These are phyloP conservation scores for Paralvinella palmiformis DNA, from an alignment of 1,140 invertebrate species.

Conservation along the genomic window DNA sequence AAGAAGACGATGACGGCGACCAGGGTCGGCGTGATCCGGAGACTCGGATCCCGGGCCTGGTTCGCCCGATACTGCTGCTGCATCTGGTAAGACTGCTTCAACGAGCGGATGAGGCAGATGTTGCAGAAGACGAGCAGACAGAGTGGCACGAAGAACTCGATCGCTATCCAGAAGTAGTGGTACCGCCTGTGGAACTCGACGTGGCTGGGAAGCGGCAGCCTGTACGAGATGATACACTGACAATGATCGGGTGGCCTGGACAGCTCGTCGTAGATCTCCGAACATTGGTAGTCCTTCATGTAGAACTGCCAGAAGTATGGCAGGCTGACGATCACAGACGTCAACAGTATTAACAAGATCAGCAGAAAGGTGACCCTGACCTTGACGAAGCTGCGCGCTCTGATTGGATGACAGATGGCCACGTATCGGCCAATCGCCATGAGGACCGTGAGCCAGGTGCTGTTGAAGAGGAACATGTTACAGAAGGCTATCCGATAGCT, in stretches of 20 bases:
- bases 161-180: conserved; percentile 36
- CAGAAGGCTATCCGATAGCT: conserved; percentile 37
- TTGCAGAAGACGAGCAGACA: conserved; percentile 41
- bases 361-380: conserved; percentile 34
- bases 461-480: conserved; percentile 44
- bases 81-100: conserved; percentile 8
- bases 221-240: neutral
- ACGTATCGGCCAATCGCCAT: conserved; percentile 46
- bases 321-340: conserved; percentile 40
- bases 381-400: conserved; percentile 39
- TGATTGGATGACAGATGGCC: conserved; percentile 46
- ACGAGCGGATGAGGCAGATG: conserved; percentile 35
- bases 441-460: conserved; percentile 45
- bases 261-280: conserved; percentile 32
- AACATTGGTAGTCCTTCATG: too few relatives aligned
- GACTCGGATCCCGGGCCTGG: conserved; percentile 16
- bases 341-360: conserved; percentile 35
- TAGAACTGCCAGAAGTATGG: conserved; percentile 41
- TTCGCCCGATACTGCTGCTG: conserved; percentile 19
- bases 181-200: conserved; percentile 28
- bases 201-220: neutral
- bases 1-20: conserved; percentile 45
- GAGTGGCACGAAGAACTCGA: conserved; percentile 41
- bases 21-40: conserved; percentile 45
- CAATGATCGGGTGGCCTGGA: conserved; percentile 13